phyloP scores from a whole-genome alignment of 2,888 invertebrate species.

The Thecophora atra region DNA sequence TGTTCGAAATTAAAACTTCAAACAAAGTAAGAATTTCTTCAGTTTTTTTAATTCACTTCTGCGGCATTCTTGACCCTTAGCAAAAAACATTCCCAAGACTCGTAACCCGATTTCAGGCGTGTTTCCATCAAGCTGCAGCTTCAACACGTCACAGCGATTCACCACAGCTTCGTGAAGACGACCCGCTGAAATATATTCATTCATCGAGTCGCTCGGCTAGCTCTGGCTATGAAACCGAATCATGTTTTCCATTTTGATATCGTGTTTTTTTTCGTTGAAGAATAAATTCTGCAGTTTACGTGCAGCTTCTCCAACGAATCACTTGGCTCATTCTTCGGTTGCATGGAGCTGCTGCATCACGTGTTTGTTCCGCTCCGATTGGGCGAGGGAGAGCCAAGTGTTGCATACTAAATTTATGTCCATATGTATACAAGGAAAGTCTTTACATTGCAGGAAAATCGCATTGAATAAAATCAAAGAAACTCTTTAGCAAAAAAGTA shows the following conservation, averaged over 20 bases:
- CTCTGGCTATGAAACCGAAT: background rate
- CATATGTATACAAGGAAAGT: background rate
- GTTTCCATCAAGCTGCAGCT: constrained; percentile 7
- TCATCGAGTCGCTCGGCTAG: background rate
- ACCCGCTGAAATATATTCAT: background rate
- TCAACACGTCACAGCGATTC: background rate
- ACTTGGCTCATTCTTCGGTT: background rate
- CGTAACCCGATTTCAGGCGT: constrained; percentile 1
- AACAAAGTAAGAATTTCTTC: no score
- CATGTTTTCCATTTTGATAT: background rate
- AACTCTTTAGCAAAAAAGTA: background rate
- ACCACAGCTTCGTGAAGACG: background rate
- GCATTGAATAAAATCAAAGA: background rate
- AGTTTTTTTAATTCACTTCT: background rate
- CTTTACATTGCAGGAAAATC: background rate
- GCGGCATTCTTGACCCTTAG: background rate
- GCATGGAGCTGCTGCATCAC: constrained; percentile 11
- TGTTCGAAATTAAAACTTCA: no score
- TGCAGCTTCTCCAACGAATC: constrained; percentile 4
- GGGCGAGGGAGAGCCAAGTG: constrained; percentile 10
- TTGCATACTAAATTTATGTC: constrained; percentile 18
- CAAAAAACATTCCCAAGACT: constrained; percentile 7
- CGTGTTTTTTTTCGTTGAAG: background rate
- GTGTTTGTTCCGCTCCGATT: constrained; percentile 30
- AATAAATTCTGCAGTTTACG: constrained; percentile 14